Percentiles rank a stretch among this genome's conserved stretches.
Conservation (phyloP, 2,888 invertebrate genomes). For the Encarsia formosa region DNA sequence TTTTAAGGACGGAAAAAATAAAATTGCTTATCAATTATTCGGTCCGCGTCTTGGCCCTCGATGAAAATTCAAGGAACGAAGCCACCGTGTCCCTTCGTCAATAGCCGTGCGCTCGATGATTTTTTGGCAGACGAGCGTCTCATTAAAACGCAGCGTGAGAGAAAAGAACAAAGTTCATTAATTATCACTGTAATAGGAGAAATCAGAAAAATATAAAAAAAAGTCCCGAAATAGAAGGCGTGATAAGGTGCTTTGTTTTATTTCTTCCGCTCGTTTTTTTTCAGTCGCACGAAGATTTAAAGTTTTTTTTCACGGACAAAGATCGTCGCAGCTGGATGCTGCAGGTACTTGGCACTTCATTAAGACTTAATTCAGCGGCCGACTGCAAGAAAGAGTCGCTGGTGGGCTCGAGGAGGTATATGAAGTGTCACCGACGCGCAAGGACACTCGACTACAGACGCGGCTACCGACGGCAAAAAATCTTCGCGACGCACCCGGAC, state of each 20-base stretch:
- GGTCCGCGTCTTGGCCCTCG: neutral
- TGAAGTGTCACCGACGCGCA: neutral
- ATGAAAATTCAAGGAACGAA: constrained; percentile 22
- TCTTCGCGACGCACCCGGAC: neutral
- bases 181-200: too few species aligned
- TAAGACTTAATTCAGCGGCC: constrained; percentile 41
- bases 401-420: constrained; percentile 4
- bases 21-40: constrained; percentile 20
- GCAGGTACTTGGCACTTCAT: constrained; percentile 33
- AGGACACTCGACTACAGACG: neutral
- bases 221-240: too few species aligned
- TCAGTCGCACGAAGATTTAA: too few species aligned
- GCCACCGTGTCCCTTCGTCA: too few species aligned
- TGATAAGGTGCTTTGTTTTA: too few species aligned
- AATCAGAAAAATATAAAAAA: too few species aligned
- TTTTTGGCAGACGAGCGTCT: constrained; percentile 21
- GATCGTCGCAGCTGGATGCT: neutral
- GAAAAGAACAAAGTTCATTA: too few species aligned
- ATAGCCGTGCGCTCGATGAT: too few species aligned
- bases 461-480: constrained; percentile 12
- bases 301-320: too few species aligned
- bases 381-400: constrained; percentile 28
- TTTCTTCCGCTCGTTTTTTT: too few species aligned
- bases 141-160: constrained; percentile 23
- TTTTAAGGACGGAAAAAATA: too few species aligned